Percentiles rank a stretch among this genome's conserved stretches.
phyloP scores from a whole-genome alignment of 2,888 invertebrate species.

The Tetramorium bicarinatum region DNA sequence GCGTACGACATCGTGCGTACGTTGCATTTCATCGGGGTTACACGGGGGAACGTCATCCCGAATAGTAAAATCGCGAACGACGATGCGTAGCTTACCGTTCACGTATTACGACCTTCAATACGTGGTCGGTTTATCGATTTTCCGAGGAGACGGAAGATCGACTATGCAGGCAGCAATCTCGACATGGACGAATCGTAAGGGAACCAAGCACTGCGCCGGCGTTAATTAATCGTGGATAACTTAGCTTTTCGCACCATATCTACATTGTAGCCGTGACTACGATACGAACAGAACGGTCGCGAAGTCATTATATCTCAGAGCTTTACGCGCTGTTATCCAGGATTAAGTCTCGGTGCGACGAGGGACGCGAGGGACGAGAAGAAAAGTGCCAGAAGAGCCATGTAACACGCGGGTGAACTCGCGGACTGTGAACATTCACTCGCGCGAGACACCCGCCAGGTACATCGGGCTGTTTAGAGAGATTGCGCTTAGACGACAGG shows the following conservation, averaged over 20 bases:
- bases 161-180: conserved; percentile 1
- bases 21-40: conserved; percentile 17
- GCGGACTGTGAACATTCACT: neutral
- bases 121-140: conserved; percentile 57
- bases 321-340: conserved; percentile 1
- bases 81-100: neutral
- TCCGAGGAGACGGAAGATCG: conserved; percentile 10
- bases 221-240: conserved; percentile 9
- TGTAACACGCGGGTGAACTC: conserved; percentile 16
- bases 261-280: neutral
- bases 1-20: neutral
- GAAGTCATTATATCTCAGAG: neutral
- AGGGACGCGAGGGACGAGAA: neutral
- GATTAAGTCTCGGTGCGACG: conserved; percentile 1
- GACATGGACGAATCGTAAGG: conserved; percentile 10
- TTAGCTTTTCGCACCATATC: conserved; percentile 6
- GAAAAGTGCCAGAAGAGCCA: conserved; percentile 41
- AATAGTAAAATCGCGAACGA: conserved; percentile 26
- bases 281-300: neutral
- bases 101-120: conserved; percentile 12
- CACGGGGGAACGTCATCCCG: neutral
- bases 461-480: conserved; percentile 38
- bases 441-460: conserved; percentile 11
- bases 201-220: neutral
- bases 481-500: conserved; percentile 66